A percentile compares a stretch with the other conserved stretches of the same genome.
These are phyloP conservation scores for Tokudaia tokunoshimensis DNA, from an alignment of 2,797 vertebrate species.

Conservation along the genomic window DNA sequence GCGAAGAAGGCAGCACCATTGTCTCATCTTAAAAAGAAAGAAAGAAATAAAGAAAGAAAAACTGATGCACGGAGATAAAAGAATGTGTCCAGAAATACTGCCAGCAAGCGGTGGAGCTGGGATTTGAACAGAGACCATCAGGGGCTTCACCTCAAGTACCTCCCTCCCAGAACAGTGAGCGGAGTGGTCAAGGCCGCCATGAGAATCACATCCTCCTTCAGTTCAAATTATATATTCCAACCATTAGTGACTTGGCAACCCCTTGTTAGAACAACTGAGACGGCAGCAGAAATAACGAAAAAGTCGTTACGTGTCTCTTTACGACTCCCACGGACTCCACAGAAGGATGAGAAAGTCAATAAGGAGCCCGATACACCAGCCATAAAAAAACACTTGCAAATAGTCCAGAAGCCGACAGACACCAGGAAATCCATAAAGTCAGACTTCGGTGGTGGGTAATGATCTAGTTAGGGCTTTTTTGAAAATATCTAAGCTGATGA, in stretches of 20 bases:
- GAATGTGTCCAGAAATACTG: background rate
- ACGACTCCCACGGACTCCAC: background rate
- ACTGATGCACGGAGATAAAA: slow-evolving; percentile 30
- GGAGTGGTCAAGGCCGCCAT: background rate
- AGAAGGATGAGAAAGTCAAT: slow-evolving; percentile 45
- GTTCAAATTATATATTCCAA: slow-evolving; percentile 32
- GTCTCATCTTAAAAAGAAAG: background rate
- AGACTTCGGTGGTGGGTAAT: slow-evolving; percentile 12
- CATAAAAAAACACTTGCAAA: slow-evolving; percentile 14
- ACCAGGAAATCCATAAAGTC: slow-evolving; percentile 34
- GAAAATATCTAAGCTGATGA: slow-evolving; percentile 3
- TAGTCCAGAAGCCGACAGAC: slow-evolving; percentile 22
- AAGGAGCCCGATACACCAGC: background rate
- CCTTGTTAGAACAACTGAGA: slow-evolving; percentile 23
- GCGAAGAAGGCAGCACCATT: background rate
- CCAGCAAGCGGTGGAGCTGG: background rate
- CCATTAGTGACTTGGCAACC: slow-evolving; percentile 10
- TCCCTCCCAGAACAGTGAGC: background rate
- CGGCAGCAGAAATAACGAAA: slow-evolving; percentile 56
- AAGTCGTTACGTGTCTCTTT: slow-evolving; percentile 44
- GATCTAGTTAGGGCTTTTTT: slow-evolving; percentile 27
- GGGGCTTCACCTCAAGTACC: background rate
- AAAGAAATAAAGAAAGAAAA: background rate
- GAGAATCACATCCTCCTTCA: background rate
- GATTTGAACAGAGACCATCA: background rate